Base-by-base conservation (phyloP, 2,797 vertebrate genomes). In the Stomatorhinus walkeri region DNA sequence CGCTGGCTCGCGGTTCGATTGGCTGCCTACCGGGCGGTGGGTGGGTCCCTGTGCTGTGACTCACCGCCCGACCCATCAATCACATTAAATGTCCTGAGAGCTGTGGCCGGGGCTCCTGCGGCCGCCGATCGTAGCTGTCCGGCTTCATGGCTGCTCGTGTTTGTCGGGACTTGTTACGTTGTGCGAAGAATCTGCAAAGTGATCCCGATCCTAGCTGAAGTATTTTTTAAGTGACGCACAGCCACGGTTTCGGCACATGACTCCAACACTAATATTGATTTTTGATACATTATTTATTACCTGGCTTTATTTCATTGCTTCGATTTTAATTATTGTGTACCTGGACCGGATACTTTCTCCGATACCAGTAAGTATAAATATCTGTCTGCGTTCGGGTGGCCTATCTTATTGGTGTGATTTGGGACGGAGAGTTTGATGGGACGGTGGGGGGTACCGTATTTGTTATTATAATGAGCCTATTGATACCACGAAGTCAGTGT, bases 61-160 rank as follows among this genome's bases (percentile, higher is more conserved):
- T 89, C 88, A 76, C 46, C 59, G 84, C 84, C 72, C 59, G 59
- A 72, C 83, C 88, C 88, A 52, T 89, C 88, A 86, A 89, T 89
- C 88, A 89, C 24, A 59, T 89, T 89, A 89, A 89, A 89, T 89
- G 88, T 89, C 88, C 83, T 68, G 83, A 43, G 84, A 46, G 36
- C 46, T 76, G 83, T 61, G 36, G 59, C 88, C 83, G 84, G 88
- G 88, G 43, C 36, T 59, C 6, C 12, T 86, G 88, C 83, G 7
- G 88, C 40, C 19, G 88, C 52, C 79, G 51, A 28, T n/a, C 43
- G 81, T 46, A 40, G 22, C 6, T 56, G 76, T 36, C 88, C 32
- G 49, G 59, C 61, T 52, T 28, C 59, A 52, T 86, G 88, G 88
- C 84, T 19, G 88, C 48, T 59, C 24, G 3, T 83, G 79, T 89